These are phyloP conservation scores for Oceanites oceanicus DNA, from an alignment of 2,113 vertebrate species.

Conservation along the genomic window DNA sequence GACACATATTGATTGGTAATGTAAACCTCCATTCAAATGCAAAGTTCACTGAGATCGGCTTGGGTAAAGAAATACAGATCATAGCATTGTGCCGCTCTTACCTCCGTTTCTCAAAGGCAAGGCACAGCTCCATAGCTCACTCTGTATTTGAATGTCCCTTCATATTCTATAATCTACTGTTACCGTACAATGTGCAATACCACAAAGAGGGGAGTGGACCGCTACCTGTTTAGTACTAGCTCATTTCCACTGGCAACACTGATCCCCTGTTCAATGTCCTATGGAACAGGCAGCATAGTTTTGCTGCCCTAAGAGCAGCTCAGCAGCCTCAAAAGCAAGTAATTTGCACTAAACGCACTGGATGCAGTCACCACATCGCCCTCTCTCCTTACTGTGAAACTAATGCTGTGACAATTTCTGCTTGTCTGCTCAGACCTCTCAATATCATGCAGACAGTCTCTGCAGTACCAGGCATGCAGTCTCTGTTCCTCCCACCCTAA, in stretches of 20 bases:
- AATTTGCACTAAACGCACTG: rapidly evolving
- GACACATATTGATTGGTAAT: neutral
- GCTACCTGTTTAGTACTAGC: neutral
- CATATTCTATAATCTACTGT: neutral
- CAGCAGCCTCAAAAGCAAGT: neutral
- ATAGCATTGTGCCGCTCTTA: neutral
- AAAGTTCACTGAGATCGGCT: neutral
- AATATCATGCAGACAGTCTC: neutral
- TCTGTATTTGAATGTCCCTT: neutral
- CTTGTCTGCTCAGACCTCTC: neutral
- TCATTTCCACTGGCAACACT: neutral
- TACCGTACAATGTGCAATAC: neutral
- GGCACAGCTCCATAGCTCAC: neutral
- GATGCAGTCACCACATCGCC: neutral
- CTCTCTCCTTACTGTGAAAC: neutral
- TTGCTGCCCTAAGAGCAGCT: neutral
- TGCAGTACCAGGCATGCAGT: neutral
- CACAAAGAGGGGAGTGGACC: neutral
- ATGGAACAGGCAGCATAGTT: neutral
- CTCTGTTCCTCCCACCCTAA: neutral
- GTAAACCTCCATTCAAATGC: neutral
- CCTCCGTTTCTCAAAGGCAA: neutral
- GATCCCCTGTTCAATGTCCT: neutral
- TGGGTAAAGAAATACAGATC: neutral
- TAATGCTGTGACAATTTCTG: neutral